A percentile compares a stretch with the other conserved stretches of the same genome.
These are phyloP conservation scores for Albula goreensis DNA, from an alignment of 2,113 vertebrate species.

Conservation along the genomic window DNA sequence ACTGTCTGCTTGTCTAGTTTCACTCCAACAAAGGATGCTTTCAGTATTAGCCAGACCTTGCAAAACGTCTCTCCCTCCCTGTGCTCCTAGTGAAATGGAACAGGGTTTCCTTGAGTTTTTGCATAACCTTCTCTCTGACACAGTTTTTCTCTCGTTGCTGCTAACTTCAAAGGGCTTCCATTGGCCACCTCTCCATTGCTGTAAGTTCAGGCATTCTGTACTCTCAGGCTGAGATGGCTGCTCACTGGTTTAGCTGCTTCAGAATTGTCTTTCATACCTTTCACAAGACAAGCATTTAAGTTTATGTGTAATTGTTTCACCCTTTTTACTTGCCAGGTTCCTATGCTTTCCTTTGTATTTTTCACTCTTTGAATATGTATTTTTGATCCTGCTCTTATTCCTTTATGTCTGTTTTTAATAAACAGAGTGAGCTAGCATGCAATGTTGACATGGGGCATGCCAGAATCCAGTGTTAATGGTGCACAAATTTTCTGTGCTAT, in stretches of 20 bases:
- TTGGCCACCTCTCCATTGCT: background rate
- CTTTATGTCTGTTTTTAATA: too few relatives aligned
- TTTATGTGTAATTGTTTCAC: too few relatives aligned
- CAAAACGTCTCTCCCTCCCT: background rate
- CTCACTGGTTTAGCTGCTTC: background rate
- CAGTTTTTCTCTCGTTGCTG: background rate
- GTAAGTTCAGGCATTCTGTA: background rate
- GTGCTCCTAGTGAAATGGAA: too few relatives aligned
- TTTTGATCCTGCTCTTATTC: background rate
- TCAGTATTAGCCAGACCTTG: conserved; percentile 11
- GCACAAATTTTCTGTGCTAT: too few relatives aligned
- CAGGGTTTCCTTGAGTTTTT: background rate
- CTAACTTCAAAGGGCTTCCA: background rate
- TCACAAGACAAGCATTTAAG: too few relatives aligned
- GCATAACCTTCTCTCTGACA: background rate
- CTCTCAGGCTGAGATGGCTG: too few relatives aligned
- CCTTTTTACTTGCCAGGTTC: background rate
- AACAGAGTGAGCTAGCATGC: too few relatives aligned
- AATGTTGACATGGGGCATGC: too few relatives aligned
- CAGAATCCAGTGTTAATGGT: too few relatives aligned
- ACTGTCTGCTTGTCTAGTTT: conserved; percentile 1
- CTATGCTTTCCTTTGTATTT: background rate
- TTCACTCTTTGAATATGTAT: background rate
- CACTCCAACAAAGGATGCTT: conserved; percentile 1
- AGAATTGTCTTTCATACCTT: background rate